Base-by-base conservation (phyloP, 1,140 invertebrate species). In the Penaeus indicus region DNA sequence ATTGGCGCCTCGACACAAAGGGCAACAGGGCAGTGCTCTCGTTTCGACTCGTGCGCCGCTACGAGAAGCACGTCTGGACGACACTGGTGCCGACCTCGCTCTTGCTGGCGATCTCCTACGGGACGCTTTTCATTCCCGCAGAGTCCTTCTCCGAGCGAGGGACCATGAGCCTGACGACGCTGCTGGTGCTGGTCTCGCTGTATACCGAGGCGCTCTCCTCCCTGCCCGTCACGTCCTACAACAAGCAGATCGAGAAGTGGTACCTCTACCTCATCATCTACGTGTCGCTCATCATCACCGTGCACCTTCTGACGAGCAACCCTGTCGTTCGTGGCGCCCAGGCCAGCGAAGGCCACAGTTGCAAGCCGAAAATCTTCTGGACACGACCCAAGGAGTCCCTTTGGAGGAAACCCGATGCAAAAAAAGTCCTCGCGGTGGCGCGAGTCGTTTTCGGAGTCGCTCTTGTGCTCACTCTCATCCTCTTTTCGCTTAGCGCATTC, bases 211-310 rank as follows among this genome's bases (percentile, higher is more conserved):
- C 83, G 16, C 32, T 78, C n/a, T 78, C 42, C 25, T 64, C 78
- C 27, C 63, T 89, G 42, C 88, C 88, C 21, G 62, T 72, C 8
- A 89, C 88, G 5, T 75, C 88, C 19, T 89, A 89, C 42, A 69
- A 85, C 38, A 89, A 89, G 47, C 83, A 63, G 18, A 67, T 89
- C 22, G 88, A 89, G n/a, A 61, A 85, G 13, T 89, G 88, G 88
- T 89, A 84, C 83, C 77, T 89, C 42, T 89, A 85, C 54, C 85
- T 82, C 82, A 78, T 89, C 42, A 89, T 83, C 62, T 89, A 62
- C 25, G 63, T 89, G 63, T 89, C 88, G 11, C 54, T 85, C 18
- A 85, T 89, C 38, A 89, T 89, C 47, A 69, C 77, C 60, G 75
- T 77, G 25, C 88, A 89, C 63, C 81, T 89, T 7, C 32, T 54